phyloP scores from a whole-genome alignment of 2,113 vertebrate genomes.

The Limanda limanda region DNA sequence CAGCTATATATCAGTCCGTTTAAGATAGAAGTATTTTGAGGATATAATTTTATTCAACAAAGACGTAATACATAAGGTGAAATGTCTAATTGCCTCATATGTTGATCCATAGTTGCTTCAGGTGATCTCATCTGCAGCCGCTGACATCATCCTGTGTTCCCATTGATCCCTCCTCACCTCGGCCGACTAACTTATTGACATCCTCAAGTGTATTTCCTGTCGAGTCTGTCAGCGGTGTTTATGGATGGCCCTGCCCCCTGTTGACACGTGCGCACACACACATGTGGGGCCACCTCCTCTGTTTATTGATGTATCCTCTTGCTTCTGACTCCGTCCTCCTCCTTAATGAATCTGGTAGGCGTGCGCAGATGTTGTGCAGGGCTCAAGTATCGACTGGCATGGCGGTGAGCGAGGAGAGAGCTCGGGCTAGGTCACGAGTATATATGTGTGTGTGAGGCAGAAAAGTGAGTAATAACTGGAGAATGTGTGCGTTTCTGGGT shows the following conservation, averaged over 20 bases:
- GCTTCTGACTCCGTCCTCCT: slow-evolving; percentile 40
- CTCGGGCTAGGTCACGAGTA: slow-evolving; percentile 29
- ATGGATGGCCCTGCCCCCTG: slow-evolving; percentile 60
- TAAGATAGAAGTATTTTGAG: too few species aligned
- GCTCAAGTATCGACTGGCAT: slow-evolving; percentile 50
- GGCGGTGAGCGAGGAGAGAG: slow-evolving; percentile 37
- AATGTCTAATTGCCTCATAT: slow-evolving; percentile 11
- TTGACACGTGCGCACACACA: slow-evolving; percentile 28
- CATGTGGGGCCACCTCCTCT: slow-evolving; percentile 24
- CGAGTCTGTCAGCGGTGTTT: slow-evolving; percentile 68
- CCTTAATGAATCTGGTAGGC: slow-evolving; percentile 68
- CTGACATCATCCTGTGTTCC: slow-evolving; percentile 61
- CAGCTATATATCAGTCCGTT: too few species aligned
- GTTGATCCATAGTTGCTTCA: slow-evolving; percentile 5
- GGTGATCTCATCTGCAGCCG: slow-evolving; percentile 56
- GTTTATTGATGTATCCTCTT: slow-evolving; percentile 50
- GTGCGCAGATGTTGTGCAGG: slow-evolving; percentile 51
- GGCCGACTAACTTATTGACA: slow-evolving; percentile 69
- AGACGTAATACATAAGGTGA: too few species aligned
- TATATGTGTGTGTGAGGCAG: neutral
- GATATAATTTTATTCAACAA: too few species aligned
- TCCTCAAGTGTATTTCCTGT: slow-evolving; percentile 77
- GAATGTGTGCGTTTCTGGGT: slow-evolving; percentile 25
- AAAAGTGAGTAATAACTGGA: slow-evolving; percentile 18
- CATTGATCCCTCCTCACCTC: slow-evolving; percentile 63